phyloP scores from a whole-genome alignment of 2,888 invertebrate species.

The Helobdella robusta region DNA sequence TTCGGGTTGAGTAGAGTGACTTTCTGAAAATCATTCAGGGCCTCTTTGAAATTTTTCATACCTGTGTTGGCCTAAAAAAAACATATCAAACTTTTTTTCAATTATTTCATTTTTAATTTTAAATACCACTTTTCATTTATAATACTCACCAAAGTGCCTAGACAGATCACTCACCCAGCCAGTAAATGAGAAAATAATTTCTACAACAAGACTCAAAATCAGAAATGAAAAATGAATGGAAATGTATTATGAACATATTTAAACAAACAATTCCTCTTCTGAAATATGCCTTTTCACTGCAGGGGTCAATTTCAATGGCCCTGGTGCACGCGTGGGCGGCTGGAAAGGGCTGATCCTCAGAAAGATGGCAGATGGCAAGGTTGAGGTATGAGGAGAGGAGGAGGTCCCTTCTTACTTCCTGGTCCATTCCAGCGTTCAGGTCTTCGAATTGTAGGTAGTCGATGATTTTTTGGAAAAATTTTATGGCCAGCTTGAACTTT shows the following conservation, averaged over 20 bases:
- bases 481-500: conserved; percentile 68
- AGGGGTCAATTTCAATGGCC: conserved; percentile 64
- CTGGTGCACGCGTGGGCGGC: conserved; percentile 67
- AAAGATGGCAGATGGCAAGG: conserved; percentile 70
- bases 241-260: background rate
- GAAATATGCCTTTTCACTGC: conserved; percentile 79
- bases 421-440: conserved; percentile 50
- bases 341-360: conserved; percentile 61
- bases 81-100: too few relatives aligned
- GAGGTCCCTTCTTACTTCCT: conserved; percentile 52
- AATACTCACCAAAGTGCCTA: too few relatives aligned
- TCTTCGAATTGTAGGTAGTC: conserved; percentile 58
- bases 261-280: conserved; percentile 63
- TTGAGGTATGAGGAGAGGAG: conserved; percentile 67
- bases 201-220: background rate
- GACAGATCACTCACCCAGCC: too few relatives aligned
- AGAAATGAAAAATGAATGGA: background rate
- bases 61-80: conserved; percentile 58
- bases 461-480: conserved; percentile 73
- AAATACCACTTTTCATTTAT: too few relatives aligned
- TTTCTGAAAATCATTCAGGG: conserved; percentile 65
- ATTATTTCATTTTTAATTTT: too few relatives aligned
- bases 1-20: background rate
- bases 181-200: background rate
- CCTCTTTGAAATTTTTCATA: conserved; percentile 67